These are phyloP conservation scores for Molanna angustata DNA, from an alignment of 2,888 invertebrate species.

Conservation along the genomic window DNA sequence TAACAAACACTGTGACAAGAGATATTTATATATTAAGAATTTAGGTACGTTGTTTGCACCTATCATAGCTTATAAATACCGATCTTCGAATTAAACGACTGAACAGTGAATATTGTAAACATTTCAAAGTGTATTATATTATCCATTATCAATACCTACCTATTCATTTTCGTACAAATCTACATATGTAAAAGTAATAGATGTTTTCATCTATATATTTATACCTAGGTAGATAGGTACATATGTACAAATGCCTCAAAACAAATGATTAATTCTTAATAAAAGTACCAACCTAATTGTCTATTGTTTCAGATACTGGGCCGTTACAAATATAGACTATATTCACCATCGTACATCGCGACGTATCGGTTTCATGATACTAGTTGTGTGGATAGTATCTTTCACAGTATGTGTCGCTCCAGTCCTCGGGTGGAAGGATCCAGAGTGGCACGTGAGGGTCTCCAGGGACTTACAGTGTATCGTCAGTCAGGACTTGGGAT, in stretches of 20 bases:
- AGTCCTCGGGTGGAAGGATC: conserved; percentile 78
- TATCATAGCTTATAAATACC: too few species aligned
- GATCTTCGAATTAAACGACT: neutral
- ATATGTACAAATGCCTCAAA: neutral
- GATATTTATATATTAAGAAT: too few species aligned
- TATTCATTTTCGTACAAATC: neutral
- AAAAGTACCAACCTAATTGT: neutral
- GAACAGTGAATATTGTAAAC: neutral
- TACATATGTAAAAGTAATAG: neutral
- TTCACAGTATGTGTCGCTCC: conserved; percentile 86
- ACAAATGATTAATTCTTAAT: too few species aligned
- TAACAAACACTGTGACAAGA: too few species aligned
- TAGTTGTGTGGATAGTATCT: conserved; percentile 79
- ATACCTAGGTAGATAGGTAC: neutral
- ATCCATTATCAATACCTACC: neutral
- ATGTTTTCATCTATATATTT: neutral
- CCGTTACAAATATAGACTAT: conserved; percentile 88
- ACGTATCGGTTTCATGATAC: conserved; percentile 77
- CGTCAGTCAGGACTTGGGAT: conserved; percentile 81
- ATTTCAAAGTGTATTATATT: neutral
- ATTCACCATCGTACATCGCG: conserved; percentile 77
- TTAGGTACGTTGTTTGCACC: too few species aligned
- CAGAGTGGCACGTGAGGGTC: conserved; percentile 55
- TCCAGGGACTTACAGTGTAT: conserved; percentile 68
- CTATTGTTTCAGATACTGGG: conserved; percentile 68